A percentile compares a stretch with the other conserved stretches of the same genome.
These are phyloP conservation scores for Corythornis vintsioides DNA, from an alignment of 2,113 vertebrate genomes.

Conservation along the genomic window DNA sequence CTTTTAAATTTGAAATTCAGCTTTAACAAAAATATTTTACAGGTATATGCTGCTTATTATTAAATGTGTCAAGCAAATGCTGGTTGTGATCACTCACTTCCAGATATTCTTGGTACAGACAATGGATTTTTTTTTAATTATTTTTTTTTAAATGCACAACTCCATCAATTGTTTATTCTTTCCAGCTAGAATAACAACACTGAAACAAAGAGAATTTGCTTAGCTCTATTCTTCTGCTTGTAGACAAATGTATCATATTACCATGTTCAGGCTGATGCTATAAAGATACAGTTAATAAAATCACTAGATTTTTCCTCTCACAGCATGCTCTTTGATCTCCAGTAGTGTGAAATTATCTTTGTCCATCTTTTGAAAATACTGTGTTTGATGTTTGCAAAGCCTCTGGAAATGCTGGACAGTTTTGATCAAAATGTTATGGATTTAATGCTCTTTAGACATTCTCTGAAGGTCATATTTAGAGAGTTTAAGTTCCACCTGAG, in stretches of 20 bases:
- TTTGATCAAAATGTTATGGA: not conserved
- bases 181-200: not conserved
- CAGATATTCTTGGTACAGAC: not conserved
- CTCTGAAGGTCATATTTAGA: not conserved
- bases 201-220: not conserved
- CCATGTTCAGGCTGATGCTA: not conserved
- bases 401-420: not conserved
- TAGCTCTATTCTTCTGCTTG: not conserved
- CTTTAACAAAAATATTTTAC: not conserved
- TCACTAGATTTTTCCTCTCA: not conserved
- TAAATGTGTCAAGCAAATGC: not conserved
- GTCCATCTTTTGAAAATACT: not conserved
- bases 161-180: not conserved
- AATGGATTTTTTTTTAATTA: not conserved
- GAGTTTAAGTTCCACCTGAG: not conserved
- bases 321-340: not conserved
- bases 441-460: not conserved
- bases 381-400: not conserved
- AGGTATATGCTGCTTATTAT: not conserved
- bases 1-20: not conserved
- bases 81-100: not conserved
- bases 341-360: not conserved
- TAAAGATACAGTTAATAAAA: not conserved
- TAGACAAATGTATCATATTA: not conserved
- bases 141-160: not conserved